Evolutionary conservation across 1,140 invertebrate species (phyloP).

Genomic region (Plectrocnemia conspersa): DNA sequence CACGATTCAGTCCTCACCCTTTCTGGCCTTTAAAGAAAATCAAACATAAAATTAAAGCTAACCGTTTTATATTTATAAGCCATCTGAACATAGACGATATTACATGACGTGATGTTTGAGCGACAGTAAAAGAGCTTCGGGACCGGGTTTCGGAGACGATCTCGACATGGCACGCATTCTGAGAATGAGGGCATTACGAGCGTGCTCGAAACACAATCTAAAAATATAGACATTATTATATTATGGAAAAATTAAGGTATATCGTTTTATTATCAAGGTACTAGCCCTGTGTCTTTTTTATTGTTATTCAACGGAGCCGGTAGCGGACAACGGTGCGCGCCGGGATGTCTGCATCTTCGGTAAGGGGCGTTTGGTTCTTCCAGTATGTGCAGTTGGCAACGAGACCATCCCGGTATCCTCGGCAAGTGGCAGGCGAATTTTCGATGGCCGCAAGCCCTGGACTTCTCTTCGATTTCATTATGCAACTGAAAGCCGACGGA

Average conservation of each 20-base stretch:
- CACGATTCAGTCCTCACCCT: conserved; percentile 44
- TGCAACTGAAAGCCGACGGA: conserved; percentile 38
- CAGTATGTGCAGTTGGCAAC: conserved; percentile 42
- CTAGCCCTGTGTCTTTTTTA: conserved; percentile 24
- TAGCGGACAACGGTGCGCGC: conserved; percentile 38
- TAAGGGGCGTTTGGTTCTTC: conserved; percentile 45
- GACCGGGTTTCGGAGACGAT: conserved; percentile 40
- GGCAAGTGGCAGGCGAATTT: conserved; percentile 42
- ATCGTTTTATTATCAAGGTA: not conserved
- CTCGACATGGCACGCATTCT: conserved; percentile 41
- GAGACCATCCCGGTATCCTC: conserved; percentile 38
- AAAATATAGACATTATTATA: conserved; percentile 8
- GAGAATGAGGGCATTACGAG: conserved; percentile 38
- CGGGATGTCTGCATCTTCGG: conserved; percentile 39
- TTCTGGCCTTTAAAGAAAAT: conserved; percentile 40
- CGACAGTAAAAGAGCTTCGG: conserved; percentile 43
- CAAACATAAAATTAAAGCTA: too few species aligned
- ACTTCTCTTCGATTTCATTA: conserved; percentile 44
- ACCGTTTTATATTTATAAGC: not conserved
- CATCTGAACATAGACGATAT: too few species aligned
- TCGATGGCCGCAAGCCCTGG: conserved; percentile 39
- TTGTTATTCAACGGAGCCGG: conserved; percentile 38
- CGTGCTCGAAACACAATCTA: conserved; percentile 48
- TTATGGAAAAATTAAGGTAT: not conserved
- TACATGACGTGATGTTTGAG: conserved; percentile 47